These are phyloP conservation scores for Orius insidiosus DNA, from an alignment of 1,140 invertebrate species.

Conservation along the genomic window DNA sequence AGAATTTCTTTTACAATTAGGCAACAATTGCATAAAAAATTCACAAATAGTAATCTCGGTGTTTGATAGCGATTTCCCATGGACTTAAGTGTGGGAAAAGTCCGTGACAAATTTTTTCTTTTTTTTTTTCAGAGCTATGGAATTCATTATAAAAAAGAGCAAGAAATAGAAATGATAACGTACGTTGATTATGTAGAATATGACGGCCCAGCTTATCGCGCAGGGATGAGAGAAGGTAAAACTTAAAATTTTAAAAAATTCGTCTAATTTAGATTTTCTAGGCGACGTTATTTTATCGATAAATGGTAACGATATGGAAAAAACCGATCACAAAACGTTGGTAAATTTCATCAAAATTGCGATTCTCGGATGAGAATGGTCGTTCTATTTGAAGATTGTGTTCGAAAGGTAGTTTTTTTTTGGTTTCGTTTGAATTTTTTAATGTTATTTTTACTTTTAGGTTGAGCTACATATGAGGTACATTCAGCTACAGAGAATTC, in stretches of 20 bases:
- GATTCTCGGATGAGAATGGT: constrained; percentile 83
- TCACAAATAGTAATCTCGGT: too few relatives aligned
- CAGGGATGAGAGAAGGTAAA: constrained; percentile 78
- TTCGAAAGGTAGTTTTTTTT: too few relatives aligned
- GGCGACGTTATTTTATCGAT: constrained; percentile 85
- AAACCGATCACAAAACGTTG: constrained; percentile 74
- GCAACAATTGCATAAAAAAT: too few relatives aligned
- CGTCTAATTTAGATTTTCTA: constrained; percentile 23
- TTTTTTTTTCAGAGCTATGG: constrained; percentile 64
- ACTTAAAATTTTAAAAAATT: too few relatives aligned
- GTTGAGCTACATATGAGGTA: constrained; percentile 81
- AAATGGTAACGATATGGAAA: constrained; percentile 82
- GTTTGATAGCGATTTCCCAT: too few relatives aligned
- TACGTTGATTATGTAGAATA: constrained; percentile 92
- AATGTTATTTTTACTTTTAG: too few relatives aligned
- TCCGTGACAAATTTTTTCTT: too few relatives aligned
- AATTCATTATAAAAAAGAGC: constrained; percentile 81
- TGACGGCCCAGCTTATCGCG: constrained; percentile 70
- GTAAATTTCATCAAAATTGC: constrained; percentile 83
- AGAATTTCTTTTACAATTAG: too few relatives aligned
- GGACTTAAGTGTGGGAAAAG: too few relatives aligned
- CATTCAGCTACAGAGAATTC: constrained; percentile 64
- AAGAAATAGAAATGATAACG: constrained; percentile 63
- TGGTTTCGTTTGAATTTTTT: too few relatives aligned
- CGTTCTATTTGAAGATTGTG: constrained; percentile 87